phyloP scores from a whole-genome alignment of 37 sponge, comb jelly and placozoan species.

The Halichondria panicea region DNA sequence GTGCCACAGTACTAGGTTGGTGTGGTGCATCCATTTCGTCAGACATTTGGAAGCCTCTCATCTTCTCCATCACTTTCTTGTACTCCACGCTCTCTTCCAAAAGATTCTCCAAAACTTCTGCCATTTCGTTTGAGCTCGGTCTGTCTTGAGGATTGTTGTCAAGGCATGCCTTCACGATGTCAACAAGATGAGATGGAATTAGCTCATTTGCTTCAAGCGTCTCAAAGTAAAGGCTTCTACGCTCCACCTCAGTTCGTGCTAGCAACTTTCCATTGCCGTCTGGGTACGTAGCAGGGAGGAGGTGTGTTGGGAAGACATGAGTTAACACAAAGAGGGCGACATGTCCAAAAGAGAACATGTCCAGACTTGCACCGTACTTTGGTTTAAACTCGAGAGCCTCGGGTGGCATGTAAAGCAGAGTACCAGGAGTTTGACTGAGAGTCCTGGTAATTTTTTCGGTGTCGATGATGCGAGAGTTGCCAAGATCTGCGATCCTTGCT shows the following conservation, averaged over 20 bases:
- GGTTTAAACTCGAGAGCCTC: neutral
- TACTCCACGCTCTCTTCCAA: neutral
- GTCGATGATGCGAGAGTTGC: neutral
- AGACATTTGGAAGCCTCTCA: no score
- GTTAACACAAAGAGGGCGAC: neutral
- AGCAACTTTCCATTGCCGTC: neutral
- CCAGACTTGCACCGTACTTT: neutral
- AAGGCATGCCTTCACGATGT: neutral
- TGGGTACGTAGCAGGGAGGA: neutral
- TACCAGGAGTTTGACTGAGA: neutral
- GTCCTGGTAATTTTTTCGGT: neutral
- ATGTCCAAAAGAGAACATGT: neutral
- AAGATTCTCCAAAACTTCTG: neutral
- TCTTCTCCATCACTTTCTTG: neutral
- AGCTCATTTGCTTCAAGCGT: neutral
- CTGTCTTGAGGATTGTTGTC: neutral
- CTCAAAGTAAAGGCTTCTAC: neutral
- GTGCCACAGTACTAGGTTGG: no score
- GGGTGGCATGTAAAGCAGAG: neutral
- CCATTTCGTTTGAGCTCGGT: neutral
- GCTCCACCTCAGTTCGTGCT: neutral
- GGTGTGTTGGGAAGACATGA: neutral
- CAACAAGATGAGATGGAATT: neutral
- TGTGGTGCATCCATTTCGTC: no score
- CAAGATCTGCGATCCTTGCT: neutral